Percentiles rank a stretch among this genome's conserved stretches.
Conservation (phyloP, 2,113 vertebrate genomes). For the Rhea pennata region DNA sequence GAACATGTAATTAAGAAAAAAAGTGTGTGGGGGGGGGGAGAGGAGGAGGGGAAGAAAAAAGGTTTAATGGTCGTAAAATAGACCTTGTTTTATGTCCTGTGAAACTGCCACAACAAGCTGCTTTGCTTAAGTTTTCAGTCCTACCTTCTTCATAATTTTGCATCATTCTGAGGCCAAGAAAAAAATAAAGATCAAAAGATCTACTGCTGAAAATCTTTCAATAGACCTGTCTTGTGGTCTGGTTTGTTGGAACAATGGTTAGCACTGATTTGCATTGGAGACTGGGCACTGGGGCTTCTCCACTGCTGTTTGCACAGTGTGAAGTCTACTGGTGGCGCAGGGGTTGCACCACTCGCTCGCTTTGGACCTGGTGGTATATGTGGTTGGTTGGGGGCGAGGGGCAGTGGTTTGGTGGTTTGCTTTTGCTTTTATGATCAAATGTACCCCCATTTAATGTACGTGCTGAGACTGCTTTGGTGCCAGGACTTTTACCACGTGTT, state of each 20-base stretch:
- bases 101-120: neutral
- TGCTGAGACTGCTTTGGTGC: constrained; percentile 36
- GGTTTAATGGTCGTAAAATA: neutral
- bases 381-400: neutral
- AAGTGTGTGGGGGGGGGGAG: too few species aligned
- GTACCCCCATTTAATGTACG: neutral
- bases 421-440: neutral
- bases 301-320: neutral
- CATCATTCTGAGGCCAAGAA: neutral
- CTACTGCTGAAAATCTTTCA: neutral
- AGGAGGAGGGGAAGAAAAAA: neutral
- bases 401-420: neutral
- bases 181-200: neutral
- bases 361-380: neutral
- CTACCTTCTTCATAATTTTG: neutral
- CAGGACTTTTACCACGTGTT: constrained; percentile 52
- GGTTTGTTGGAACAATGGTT: neutral
- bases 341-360: neutral
- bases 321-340: neutral
- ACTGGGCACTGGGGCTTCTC: neutral
- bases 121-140: neutral
- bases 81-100: neutral
- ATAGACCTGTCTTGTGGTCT: neutral
- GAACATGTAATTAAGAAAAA: neutral
- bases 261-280: neutral